A percentile compares a stretch with the other conserved stretches of the same genome.
These are phyloP conservation scores for Amphiura filiformis DNA, from an alignment of 35 echinoderm and acorn worm genomes.

Conservation along the genomic window DNA sequence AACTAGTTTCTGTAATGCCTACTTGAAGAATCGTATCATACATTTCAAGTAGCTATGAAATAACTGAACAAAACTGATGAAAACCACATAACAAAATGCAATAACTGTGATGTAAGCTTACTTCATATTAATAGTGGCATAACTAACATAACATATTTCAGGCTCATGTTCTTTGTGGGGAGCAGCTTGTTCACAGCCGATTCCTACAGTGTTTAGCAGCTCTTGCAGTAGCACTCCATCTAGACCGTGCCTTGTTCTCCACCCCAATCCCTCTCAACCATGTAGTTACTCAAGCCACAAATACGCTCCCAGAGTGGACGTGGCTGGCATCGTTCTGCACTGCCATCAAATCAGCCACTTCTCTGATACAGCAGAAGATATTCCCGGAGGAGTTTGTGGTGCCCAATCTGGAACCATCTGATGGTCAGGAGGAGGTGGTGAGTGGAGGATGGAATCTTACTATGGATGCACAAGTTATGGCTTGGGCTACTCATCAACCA, in stretches of 20 bases:
- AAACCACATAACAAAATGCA: no score
- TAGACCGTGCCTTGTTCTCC: constrained; percentile 74
- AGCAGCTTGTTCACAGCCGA: constrained; percentile 91
- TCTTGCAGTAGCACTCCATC: constrained; percentile 68
- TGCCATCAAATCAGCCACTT: constrained; percentile 79
- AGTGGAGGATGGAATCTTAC: constrained; percentile 66
- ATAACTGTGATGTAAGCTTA: no score
- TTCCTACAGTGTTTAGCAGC: constrained; percentile 91
- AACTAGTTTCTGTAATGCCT: no score
- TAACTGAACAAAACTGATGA: no score
- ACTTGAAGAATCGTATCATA: no score
- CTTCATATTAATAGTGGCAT: no score
- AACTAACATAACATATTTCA: constrained; percentile 28
- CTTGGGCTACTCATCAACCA: constrained; percentile 93
- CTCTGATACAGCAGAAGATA: constrained; percentile 55
- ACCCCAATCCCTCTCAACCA: constrained; percentile 51
- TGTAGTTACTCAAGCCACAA: constrained; percentile 35
- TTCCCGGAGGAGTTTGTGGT: constrained; percentile 76
- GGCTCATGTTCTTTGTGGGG: constrained; percentile 89
- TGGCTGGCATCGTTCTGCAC: constrained; percentile 95
- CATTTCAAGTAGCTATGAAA: no score
- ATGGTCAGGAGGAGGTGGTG: constrained; percentile 32
- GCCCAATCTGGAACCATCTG: constrained; percentile 58
- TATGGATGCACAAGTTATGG: constrained; percentile 91
- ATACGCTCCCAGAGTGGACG: constrained; percentile 68